Evolutionary conservation across 1,140 invertebrate genomes (phyloP).

Genomic region (Listronotus oregonensis): DNA sequence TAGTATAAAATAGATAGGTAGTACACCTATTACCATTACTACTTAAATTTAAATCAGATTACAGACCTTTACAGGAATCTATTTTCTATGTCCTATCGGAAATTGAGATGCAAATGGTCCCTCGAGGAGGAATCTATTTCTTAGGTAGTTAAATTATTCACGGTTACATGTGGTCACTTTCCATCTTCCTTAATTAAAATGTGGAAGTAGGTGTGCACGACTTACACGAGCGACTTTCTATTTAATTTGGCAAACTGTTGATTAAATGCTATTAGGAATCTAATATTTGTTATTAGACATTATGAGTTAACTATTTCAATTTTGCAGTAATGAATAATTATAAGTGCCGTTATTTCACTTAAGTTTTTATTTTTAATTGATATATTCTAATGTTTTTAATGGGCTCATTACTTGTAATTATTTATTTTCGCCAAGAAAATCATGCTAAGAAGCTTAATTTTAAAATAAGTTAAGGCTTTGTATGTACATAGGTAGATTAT

Average conservation of each 20-base stretch:
- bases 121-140: slow-evolving; percentile 13
- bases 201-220: slow-evolving; percentile 34
- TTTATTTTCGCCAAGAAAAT: too few species aligned
- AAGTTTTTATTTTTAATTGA: too few species aligned
- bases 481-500: too few species aligned
- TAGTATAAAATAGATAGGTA: too few species aligned
- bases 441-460: too few species aligned
- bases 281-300: slow-evolving; percentile 13
- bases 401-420: too few species aligned
- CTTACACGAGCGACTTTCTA: slow-evolving; percentile 29
- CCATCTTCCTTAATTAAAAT: slow-evolving; percentile 37
- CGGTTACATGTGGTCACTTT: slow-evolving; percentile 37
- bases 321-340: not conserved
- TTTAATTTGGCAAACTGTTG: slow-evolving; percentile 27
- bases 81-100: slow-evolving; percentile 32
- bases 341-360: too few species aligned
- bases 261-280: slow-evolving; percentile 28
- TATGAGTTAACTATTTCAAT: not conserved
- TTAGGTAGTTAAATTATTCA: slow-evolving; percentile 34
- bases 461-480: too few species aligned
- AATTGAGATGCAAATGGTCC: slow-evolving; percentile 32
- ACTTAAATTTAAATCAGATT: slow-evolving; percentile 6
- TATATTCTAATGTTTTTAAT: too few species aligned
- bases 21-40: too few species aligned
- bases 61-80: slow-evolving; percentile 2